Evolutionary conservation across 2,888 invertebrate genomes (phyloP).

Genomic region (Amblyjoppa fuscipennis): DNA sequence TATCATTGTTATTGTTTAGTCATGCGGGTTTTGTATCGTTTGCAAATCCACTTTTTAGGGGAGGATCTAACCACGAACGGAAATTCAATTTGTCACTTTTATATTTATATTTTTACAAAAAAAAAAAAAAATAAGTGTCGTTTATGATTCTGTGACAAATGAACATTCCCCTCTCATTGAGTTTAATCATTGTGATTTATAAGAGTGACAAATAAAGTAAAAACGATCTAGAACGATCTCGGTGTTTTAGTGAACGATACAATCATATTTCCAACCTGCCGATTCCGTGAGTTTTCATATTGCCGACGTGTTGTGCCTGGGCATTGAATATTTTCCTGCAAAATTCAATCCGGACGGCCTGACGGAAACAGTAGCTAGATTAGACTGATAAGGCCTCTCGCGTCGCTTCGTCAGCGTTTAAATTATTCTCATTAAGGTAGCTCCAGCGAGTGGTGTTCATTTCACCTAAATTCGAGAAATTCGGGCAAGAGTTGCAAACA

Average conservation of each 20-base stretch:
- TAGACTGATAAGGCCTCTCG: not conserved
- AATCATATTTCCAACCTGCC: not conserved
- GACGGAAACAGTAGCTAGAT: not conserved
- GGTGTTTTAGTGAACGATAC: too few relatives aligned
- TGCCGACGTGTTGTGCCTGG: too few relatives aligned
- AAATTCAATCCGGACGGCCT: not conserved
- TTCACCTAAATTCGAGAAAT: too few relatives aligned
- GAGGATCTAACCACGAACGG: not conserved
- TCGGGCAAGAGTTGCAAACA: too few relatives aligned
- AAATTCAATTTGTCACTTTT: not conserved
- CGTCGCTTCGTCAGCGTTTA: not conserved
- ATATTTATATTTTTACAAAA: not conserved
- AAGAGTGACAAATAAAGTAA: not conserved
- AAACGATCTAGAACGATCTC: too few relatives aligned
- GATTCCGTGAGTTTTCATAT: not conserved
- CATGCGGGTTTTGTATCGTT: not conserved
- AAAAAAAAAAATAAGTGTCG: not conserved
- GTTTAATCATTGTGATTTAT: not conserved
- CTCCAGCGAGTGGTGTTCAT: too few relatives aligned
- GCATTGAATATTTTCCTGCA: not conserved
- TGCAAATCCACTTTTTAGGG: not conserved
- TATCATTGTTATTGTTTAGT: not conserved
- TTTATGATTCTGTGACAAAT: not conserved
- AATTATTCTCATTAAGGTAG: not conserved
- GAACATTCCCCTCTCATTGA: not conserved